These are phyloP conservation scores for Pterophyllum scalare DNA, from an alignment of 2,113 vertebrate genomes.

Conservation along the genomic window DNA sequence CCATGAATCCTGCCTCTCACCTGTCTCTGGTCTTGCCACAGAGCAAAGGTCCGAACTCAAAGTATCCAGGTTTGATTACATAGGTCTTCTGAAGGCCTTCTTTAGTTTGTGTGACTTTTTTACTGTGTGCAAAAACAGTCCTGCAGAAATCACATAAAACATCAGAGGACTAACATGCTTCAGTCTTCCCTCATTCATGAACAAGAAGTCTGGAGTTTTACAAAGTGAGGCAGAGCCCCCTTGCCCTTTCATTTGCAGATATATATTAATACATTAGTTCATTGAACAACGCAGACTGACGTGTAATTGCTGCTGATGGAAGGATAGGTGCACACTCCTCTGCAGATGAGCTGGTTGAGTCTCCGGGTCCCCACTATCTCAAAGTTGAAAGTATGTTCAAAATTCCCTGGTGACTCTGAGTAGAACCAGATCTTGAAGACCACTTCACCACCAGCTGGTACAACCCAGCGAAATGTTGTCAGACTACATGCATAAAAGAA, in stretches of 20 bases:
- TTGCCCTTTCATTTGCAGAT: background rate
- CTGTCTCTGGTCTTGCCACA: constrained; percentile 91
- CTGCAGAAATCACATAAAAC: constrained; percentile 37
- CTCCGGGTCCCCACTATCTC: constrained; percentile 85
- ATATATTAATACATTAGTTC: background rate
- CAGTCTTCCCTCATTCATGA: background rate
- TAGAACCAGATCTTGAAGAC: constrained; percentile 83
- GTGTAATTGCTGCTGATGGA: constrained; percentile 84
- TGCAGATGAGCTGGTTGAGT: constrained; percentile 85
- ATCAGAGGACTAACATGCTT: background rate
- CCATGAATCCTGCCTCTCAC: constrained; percentile 66
- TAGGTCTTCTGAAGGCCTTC: constrained; percentile 85
- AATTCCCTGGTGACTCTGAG: constrained; percentile 76
- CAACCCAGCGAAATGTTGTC: constrained; percentile 86
- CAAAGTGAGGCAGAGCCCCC: background rate
- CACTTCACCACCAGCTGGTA: constrained; percentile 81
- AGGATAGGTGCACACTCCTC: constrained; percentile 85
- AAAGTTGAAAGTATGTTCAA: constrained; percentile 87
- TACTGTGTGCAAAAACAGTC: constrained; percentile 84
- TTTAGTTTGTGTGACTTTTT: constrained; percentile 59
- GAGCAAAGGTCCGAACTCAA: constrained; percentile 91
- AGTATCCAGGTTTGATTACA: constrained; percentile 75
- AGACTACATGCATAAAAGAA: constrained; percentile 62
- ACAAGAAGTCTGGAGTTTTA: background rate
- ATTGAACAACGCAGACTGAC: constrained; percentile 76